These are phyloP conservation scores for Maniola jurtina DNA, from an alignment of 1,140 invertebrate genomes.

Conservation along the genomic window DNA sequence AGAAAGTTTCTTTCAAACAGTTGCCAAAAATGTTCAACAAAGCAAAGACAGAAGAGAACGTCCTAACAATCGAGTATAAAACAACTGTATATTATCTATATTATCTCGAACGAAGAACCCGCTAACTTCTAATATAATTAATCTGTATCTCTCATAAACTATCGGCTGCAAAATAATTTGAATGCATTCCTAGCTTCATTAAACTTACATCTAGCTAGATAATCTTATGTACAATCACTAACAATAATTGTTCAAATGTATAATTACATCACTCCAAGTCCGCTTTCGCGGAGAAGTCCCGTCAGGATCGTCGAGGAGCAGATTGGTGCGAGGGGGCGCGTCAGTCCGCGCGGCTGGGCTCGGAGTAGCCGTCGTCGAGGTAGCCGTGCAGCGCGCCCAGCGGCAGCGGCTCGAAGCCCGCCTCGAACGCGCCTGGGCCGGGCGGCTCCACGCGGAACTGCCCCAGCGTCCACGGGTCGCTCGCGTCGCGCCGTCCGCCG, in stretches of 20 bases:
- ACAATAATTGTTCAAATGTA: constrained; percentile 67
- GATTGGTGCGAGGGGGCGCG: constrained; percentile 28
- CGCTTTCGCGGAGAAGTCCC: constrained; percentile 15
- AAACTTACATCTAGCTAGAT: constrained; percentile 66
- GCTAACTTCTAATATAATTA: constrained; percentile 56
- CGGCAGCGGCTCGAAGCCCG: constrained; percentile 54
- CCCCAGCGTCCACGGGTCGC: constrained; percentile 62
- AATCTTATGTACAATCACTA: constrained; percentile 75
- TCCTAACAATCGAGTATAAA: constrained; percentile 35
- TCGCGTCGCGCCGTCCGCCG: constrained; percentile 41
- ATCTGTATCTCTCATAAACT: constrained; percentile 54
- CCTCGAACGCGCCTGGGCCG: constrained; percentile 59
- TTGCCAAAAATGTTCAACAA: constrained; percentile 5
- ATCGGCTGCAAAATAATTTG: constrained; percentile 69
- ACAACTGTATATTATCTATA: constrained; percentile 48
- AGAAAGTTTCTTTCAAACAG: not conserved
- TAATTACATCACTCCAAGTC: constrained; percentile 50
- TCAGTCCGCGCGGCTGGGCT: constrained; percentile 68
- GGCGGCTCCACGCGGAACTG: constrained; percentile 64
- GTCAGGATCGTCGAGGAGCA: not conserved
- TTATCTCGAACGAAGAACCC: constrained; percentile 45
- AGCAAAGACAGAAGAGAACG: constrained; percentile 23
- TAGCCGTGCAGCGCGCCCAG: constrained; percentile 53
- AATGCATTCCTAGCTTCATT: constrained; percentile 71
- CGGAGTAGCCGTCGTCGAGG: constrained; percentile 60